Evolutionary conservation across 2,797 vertebrate genomes (phyloP).

Genomic region (Melanotaenia trifasciata): DNA sequence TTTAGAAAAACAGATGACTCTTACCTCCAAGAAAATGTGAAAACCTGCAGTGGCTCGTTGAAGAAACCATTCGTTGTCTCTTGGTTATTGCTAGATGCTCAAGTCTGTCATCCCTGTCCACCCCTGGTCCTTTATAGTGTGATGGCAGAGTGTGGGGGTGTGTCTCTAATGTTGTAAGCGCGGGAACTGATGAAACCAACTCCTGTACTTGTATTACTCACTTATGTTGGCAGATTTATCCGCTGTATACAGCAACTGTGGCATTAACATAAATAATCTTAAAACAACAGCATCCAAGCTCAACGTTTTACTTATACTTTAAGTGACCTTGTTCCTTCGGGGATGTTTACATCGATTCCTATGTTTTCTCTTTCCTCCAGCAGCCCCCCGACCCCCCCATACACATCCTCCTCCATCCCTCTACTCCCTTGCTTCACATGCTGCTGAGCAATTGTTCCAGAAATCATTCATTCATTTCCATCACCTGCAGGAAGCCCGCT

Average conservation of each 20-base stretch:
- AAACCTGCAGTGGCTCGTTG: conserved; percentile 36
- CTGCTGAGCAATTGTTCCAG: conserved; percentile 79
- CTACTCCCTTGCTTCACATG: conserved; percentile 62
- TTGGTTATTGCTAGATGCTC: conserved; percentile 15
- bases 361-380: conserved; percentile 23
- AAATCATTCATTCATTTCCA: conserved; percentile 79
- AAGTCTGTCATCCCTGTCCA: conserved; percentile 44
- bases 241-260: conserved; percentile 37
- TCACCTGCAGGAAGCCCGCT: conserved; percentile 85
- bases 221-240: conserved; percentile 44
- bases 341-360: conserved; percentile 59
- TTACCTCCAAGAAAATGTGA: conserved; percentile 56
- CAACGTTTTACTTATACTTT: conserved; percentile 40
- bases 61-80: conserved; percentile 40
- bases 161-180: conserved; percentile 37
- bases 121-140: conserved; percentile 71
- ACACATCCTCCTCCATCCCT: conserved; percentile 58
- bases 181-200: conserved; percentile 8
- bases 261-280: conserved; percentile 42
- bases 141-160: conserved; percentile 49
- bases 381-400: background rate
- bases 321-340: conserved; percentile 55
- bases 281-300: conserved; percentile 16
- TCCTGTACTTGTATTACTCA: conserved; percentile 46
- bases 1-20: conserved; percentile 9